phyloP scores from a whole-genome alignment of 2,888 invertebrate species.

The Chorisops tibialis region DNA sequence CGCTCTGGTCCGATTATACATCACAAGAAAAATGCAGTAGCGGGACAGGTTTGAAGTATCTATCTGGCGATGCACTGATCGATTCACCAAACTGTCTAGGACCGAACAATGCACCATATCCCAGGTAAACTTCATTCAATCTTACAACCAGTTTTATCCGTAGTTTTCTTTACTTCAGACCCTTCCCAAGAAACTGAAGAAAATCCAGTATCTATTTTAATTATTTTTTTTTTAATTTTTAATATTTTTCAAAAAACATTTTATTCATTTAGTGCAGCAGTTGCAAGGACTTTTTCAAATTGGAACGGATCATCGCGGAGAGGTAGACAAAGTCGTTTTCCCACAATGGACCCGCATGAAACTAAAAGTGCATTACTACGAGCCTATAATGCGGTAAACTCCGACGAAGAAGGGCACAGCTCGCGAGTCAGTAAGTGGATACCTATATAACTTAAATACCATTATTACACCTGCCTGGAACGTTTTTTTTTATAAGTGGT shows the following conservation, averaged over 20 bases:
- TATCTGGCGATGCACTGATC: slow-evolving; percentile 83
- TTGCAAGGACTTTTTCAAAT: slow-evolving; percentile 69
- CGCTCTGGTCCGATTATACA: slow-evolving; percentile 47
- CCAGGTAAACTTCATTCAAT: slow-evolving; percentile 61
- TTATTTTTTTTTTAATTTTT: slow-evolving; percentile 22
- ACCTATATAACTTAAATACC: background rate
- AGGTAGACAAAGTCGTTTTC: slow-evolving; percentile 60
- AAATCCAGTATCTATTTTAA: background rate
- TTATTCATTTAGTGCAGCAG: slow-evolving; percentile 63
- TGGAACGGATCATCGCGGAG: slow-evolving; percentile 67
- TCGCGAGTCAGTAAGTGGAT: slow-evolving; percentile 53
- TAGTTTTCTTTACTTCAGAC: background rate
- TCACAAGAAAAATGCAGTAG: slow-evolving; percentile 57
- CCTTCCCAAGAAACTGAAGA: background rate
- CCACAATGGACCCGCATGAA: slow-evolving; percentile 68
- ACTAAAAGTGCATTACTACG: slow-evolving; percentile 69
- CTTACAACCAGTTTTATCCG: background rate
- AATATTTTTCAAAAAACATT: slow-evolving; percentile 41
- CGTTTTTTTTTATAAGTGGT: background rate
- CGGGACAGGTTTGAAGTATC: slow-evolving; percentile 71
- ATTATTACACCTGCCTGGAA: background rate
- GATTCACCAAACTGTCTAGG: slow-evolving; percentile 76
- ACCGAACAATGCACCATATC: slow-evolving; percentile 79
- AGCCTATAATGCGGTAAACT: slow-evolving; percentile 59
- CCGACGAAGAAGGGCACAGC: slow-evolving; percentile 49